Base-by-base conservation (phyloP, 2,113 vertebrate species). In the Numenius arquata region DNA sequence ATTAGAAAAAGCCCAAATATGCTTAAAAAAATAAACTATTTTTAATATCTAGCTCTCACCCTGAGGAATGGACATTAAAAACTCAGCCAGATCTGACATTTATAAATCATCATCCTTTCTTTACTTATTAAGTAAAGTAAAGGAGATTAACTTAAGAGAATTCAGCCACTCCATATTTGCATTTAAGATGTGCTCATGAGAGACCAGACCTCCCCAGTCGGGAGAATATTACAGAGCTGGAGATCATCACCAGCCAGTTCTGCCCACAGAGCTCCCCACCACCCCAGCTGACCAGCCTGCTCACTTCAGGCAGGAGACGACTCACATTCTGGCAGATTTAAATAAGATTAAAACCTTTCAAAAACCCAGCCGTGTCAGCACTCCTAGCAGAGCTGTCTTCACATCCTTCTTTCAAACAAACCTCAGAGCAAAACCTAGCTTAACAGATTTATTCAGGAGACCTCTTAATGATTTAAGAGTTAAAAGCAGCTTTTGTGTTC, bases 131-230 rank as follows among this genome's bases (percentile, higher is more conserved):
- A n/a, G n/a, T n/a, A n/a, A n/a, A n/a, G n/a, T n/a, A n/a, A n/a
- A n/a, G 47, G 78, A 93, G 50, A 76, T 76, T 72, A 90, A 95
- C 89, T 95, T 80, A 94, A 94, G 34, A 88, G 56, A 86, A 90
- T 61, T 94, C 77, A 95, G 76, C 47, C 82, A 71, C 34, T 87
- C 41, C 59, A 15, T 86, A 93, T 87, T 87, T 92, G 88, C 81
- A 94, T 68, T 84, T 90, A 67, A 93, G 87, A 94, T 67, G 26
- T 50, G 66, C 74, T 89, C 26, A 32, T 3, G 26, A 76, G 66
- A 87, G 74, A 53, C 17, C n/a, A 85, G 74, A 65, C 78, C 56
- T 85, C 20, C 12, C 8, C 66, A 87, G 67, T 11, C 45, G 52
- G 27, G 11, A 95, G 41, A 55, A 21, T 36, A 59, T 50, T 89